Conservation (phyloP, 2,888 invertebrate genomes). For the Tuta absoluta region DNA sequence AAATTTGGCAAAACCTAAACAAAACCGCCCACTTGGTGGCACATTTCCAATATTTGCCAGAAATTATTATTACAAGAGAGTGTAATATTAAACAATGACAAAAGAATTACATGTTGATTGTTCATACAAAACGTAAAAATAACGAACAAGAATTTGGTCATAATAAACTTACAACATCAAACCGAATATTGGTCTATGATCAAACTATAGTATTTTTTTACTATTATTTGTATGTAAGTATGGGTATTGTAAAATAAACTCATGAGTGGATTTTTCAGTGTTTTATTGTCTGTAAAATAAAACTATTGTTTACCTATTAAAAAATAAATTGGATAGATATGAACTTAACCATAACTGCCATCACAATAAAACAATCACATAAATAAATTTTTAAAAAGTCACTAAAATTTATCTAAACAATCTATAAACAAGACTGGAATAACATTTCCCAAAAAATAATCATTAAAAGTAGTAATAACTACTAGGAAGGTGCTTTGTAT, state of each 20-base stretch:
- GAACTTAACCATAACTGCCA: conserved; percentile 46
- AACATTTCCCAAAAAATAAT: conserved; percentile 37
- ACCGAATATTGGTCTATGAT: too few species aligned
- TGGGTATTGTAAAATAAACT: not conserved
- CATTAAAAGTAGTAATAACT: conserved; percentile 53
- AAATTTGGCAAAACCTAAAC: not conserved
- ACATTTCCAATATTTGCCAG: not conserved
- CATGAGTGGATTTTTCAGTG: conserved; percentile 13
- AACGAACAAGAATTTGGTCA: too few species aligned
- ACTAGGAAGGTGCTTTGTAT: conserved; percentile 56
- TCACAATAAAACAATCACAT: conserved; percentile 47
- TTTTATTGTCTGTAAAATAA: conserved; percentile 46
- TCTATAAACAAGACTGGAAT: conserved; percentile 39
- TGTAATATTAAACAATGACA: too few species aligned
- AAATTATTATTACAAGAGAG: too few species aligned
- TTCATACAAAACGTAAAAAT: too few species aligned
- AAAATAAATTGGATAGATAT: conserved; percentile 45
- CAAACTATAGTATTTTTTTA: too few species aligned
- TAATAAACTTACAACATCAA: too few species aligned
- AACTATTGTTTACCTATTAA: conserved; percentile 48
- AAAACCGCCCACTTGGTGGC: conserved; percentile 3
- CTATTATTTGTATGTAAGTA: too few species aligned
- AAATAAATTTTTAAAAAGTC: conserved; percentile 47
- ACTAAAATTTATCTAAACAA: conserved; percentile 52
- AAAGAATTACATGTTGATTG: too few species aligned